Evolutionary conservation across 1,140 invertebrate species (phyloP).

Genomic region (Cheumatopsyche charites): DNA sequence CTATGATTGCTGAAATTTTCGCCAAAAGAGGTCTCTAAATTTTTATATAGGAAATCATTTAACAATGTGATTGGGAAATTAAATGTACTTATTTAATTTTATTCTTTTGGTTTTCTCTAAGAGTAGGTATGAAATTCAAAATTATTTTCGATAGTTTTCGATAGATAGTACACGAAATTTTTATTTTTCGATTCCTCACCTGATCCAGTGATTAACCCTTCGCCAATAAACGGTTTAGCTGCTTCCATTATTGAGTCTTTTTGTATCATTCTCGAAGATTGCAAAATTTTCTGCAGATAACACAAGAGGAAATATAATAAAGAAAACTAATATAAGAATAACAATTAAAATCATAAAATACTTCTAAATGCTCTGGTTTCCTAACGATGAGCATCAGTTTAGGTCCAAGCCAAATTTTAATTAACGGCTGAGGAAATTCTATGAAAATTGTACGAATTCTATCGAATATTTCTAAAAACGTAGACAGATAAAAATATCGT

Average conservation of each 20-base stretch:
- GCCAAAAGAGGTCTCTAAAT: too few relatives aligned
- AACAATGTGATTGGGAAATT: too few relatives aligned
- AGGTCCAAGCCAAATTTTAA: conserved; percentile 34
- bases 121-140: too few relatives aligned
- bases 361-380: conserved; percentile 29
- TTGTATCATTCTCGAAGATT: conserved; percentile 34
- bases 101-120: too few relatives aligned
- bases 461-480: conserved; percentile 30
- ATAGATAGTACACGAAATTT: too few relatives aligned
- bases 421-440: conserved; percentile 30
- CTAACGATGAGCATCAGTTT: conserved; percentile 31
- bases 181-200: conserved; percentile 14
- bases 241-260: conserved; percentile 33
- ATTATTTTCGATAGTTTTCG: too few relatives aligned
- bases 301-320: background rate
- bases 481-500: background rate
- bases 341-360: conserved; percentile 13
- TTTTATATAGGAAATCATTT: too few relatives aligned
- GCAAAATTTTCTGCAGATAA: conserved; percentile 30
- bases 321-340: conserved; percentile 12
- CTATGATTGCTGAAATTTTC: too few relatives aligned
- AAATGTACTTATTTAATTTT: too few relatives aligned
- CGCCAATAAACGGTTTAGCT: conserved; percentile 30
- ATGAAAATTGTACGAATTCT: conserved; percentile 16
- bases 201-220: conserved; percentile 35